Base-by-base conservation (phyloP, 2,113 vertebrate species). In the Numida meleagris region DNA sequence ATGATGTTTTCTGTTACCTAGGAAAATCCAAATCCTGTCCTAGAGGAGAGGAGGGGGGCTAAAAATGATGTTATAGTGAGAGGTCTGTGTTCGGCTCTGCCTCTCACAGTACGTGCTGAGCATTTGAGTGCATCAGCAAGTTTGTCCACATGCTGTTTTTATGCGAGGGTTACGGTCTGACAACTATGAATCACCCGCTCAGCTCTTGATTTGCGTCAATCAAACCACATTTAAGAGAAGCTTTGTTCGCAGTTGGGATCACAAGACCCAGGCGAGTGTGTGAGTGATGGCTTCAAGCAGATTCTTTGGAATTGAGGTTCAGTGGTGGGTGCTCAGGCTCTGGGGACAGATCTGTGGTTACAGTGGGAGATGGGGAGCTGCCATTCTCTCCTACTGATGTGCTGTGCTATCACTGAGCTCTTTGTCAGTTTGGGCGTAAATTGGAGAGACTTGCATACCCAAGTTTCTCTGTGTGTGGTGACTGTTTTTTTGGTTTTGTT, bases 201-300 rank as follows among this genome's bases (percentile, higher is more conserved):
- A 8, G 94, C 93, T 89, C 95, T 29, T 82, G 89, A 90, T 96
- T 96, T 97, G 95, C 96, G 96, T 97, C 97, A 97, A 23, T 97
- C 96, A 97, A 88, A 97, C 96, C 96, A 92, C 97, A 95, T 94
- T 94, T 95, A 86, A 97, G 90, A 84, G 94, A 46, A 91, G 81
- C 90, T 96, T 90, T 96, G 96, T 96, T 78, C 4, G 14, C 88
- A 24, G 63, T 25, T 50, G 24, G 93, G 95, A 94, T 33, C 50
- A 8, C 57, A 21, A 40, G 51, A 45, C 14, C 43, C 10, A 48
- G 79, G 81, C 72, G 29, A 61, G 23, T 34, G 65, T 5, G 73
- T 5, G 40, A 94, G 86, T 25, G 72, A 66, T 50, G 10, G 74
- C 81, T 78, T 81, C 2, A 4, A 82, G 78, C 38, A 36, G 76